Percentiles rank a stretch among this genome's conserved stretches.
These are phyloP conservation scores for Hyperoplus immaculatus DNA, from an alignment of 2,797 vertebrate species.

Conservation along the genomic window DNA sequence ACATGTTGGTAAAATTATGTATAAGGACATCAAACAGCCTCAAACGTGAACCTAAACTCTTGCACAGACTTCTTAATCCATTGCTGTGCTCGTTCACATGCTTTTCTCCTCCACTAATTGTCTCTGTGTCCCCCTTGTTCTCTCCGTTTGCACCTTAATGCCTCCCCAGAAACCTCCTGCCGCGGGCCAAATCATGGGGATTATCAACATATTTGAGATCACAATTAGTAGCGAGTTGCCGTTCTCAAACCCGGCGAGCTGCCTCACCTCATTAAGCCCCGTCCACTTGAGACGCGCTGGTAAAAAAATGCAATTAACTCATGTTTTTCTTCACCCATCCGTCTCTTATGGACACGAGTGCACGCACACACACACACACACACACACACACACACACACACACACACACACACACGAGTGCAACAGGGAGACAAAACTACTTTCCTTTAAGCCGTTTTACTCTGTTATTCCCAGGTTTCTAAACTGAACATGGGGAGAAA, in stretches of 20 bases:
- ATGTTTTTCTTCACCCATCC: constrained; percentile 17
- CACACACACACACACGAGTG: too few species aligned
- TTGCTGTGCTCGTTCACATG: constrained; percentile 19
- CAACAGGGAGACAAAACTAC: constrained; percentile 55
- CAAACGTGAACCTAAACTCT: too few species aligned
- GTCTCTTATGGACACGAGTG: constrained; percentile 45
- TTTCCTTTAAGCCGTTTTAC: constrained; percentile 51
- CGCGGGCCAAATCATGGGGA: constrained; percentile 77
- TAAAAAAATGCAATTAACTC: constrained; percentile 79
- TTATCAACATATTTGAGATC: constrained; percentile 84
- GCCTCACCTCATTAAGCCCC: constrained; percentile 83
- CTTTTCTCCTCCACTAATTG: constrained; percentile 57
- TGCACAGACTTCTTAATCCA: constrained; percentile 15
- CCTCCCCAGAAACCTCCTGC: constrained; percentile 73
- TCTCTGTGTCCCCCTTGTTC: constrained; percentile 49
- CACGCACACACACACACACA: too few species aligned
- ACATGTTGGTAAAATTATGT: too few species aligned
- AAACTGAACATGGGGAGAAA: constrained; percentile 36
- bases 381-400: too few species aligned
- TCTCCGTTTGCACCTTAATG: constrained; percentile 55
- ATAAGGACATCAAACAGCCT: too few species aligned
- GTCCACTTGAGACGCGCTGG: constrained; percentile 78
- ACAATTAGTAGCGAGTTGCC: constrained; percentile 79
- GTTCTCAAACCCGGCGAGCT: constrained; percentile 74
- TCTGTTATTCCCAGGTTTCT: constrained; percentile 54